Percentiles rank a stretch among this genome's conserved stretches.
These are phyloP conservation scores for Crenichthys baileyi DNA, from an alignment of 2,797 vertebrate genomes.

Conservation along the genomic window DNA sequence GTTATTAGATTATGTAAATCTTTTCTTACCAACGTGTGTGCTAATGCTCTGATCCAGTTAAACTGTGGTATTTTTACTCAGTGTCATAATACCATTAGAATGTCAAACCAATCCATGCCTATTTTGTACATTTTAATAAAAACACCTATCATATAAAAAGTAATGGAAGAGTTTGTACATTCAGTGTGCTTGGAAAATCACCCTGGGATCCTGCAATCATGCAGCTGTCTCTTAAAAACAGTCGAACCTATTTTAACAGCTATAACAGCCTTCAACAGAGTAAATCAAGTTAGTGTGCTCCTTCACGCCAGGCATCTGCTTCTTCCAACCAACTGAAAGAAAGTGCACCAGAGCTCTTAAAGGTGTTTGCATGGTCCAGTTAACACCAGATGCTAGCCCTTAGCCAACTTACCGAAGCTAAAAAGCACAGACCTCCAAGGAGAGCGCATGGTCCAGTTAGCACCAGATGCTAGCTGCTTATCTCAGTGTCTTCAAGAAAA, in stretches of 20 bases:
- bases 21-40: background rate
- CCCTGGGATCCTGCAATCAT: background rate
- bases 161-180: background rate
- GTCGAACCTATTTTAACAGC: conserved; percentile 34
- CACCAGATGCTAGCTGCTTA: conserved; percentile 82
- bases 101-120: background rate
- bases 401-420: conserved; percentile 75
- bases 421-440: conserved; percentile 75
- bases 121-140: background rate
- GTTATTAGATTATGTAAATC: background rate
- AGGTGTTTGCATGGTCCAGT: conserved; percentile 82
- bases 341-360: conserved; percentile 80
- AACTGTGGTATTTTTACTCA: background rate
- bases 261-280: conserved; percentile 34
- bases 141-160: background rate
- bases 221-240: conserved; percentile 22
- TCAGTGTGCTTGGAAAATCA: background rate
- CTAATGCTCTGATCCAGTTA: background rate
- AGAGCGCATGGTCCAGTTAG: conserved; percentile 83
- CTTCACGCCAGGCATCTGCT: conserved; percentile 71
- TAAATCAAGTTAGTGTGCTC: conserved; percentile 44
- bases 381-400: conserved; percentile 82
- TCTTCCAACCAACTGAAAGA: conserved; percentile 78
- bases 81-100: background rate
- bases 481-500: conserved; percentile 71